Conservation (phyloP, 92 coral and sea anemone species). For the Phenganax marumi region DNA sequence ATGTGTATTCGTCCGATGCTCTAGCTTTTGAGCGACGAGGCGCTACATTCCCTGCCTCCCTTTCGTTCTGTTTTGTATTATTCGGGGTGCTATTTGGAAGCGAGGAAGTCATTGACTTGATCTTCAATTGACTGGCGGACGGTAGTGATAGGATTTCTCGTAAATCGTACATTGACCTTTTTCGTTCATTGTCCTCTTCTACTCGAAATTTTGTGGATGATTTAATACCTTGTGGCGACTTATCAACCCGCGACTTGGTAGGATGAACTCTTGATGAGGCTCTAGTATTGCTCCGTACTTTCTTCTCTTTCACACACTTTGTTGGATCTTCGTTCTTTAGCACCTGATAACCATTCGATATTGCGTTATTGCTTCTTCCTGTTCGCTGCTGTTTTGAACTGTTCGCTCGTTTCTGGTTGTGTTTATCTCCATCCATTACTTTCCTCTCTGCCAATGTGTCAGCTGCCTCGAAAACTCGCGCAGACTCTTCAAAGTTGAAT, state of each 20-base stretch:
- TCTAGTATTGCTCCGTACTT: neutral
- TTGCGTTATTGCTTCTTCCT: neutral
- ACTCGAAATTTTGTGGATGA: neutral
- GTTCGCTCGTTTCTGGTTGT: conserved; percentile 5
- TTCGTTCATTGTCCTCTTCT: conserved; percentile 20
- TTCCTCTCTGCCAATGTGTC: neutral
- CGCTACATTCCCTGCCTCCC: neutral
- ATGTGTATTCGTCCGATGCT: conserved; percentile 6
- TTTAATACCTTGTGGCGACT: neutral
- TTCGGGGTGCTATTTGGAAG: neutral
- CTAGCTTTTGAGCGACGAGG: neutral
- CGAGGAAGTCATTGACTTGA: neutral
- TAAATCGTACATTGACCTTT: conserved; percentile 25
- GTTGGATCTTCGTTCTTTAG: neutral
- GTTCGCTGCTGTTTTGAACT: neutral
- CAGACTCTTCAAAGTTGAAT: conserved; percentile 25
- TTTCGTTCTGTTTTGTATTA: neutral
- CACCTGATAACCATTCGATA: neutral
- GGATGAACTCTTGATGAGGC: neutral
- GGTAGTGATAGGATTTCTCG: conserved; percentile 38
- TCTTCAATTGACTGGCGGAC: neutral
- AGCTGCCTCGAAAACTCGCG: conserved; percentile 13
- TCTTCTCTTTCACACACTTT: neutral
- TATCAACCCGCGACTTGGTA: neutral
- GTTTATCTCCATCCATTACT: neutral